Percentiles rank a stretch among this genome's conserved stretches.
phyloP scores from a whole-genome alignment of 2,797 vertebrate species.

The Glyptemys insculpta region DNA sequence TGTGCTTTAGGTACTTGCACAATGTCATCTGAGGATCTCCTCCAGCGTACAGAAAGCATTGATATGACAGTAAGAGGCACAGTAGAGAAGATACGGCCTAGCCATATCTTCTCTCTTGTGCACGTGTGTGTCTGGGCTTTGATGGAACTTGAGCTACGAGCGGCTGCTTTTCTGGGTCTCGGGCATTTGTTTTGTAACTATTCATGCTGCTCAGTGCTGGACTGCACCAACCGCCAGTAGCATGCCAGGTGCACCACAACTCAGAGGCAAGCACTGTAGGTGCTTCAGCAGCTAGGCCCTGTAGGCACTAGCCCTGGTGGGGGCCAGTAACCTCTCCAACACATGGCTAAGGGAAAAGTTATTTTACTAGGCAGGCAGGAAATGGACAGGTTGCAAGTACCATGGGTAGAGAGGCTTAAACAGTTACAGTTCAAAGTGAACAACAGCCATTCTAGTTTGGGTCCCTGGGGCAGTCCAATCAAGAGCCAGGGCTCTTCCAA shows the following conservation, averaged over 20 bases:
- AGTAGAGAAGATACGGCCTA: not conserved
- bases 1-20: not conserved
- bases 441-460: not conserved
- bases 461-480: not conserved
- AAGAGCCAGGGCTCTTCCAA: not conserved
- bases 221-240: not conserved
- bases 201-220: not conserved
- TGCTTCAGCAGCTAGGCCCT: not conserved
- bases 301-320: not conserved
- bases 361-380: not conserved
- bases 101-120: not conserved
- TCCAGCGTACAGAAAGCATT: not conserved
- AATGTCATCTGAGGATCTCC: not conserved
- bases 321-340: not conserved
- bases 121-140: constrained; percentile 4
- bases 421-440: not conserved
- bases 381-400: not conserved
- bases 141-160: constrained; percentile 13
- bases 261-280: not conserved
- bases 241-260: not conserved
- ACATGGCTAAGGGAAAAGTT: not conserved
- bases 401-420: not conserved
- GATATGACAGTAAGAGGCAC: not conserved
- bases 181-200: not conserved
- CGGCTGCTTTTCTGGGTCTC: not conserved